These are phyloP conservation scores for Brachionus paranguensis DNA, from an alignment of 1,140 invertebrate genomes.

Conservation along the genomic window DNA sequence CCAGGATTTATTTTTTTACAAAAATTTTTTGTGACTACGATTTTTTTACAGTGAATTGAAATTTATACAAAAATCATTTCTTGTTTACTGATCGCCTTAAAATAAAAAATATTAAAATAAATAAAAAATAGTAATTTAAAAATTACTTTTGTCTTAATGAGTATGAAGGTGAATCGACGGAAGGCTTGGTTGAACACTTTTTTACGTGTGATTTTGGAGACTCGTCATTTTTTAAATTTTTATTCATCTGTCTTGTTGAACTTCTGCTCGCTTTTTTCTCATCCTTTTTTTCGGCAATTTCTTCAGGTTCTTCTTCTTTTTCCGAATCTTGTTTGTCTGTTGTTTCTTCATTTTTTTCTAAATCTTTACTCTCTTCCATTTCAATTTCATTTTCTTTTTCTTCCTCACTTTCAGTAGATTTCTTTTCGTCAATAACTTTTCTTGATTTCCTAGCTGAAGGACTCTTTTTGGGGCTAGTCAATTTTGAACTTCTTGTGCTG, in stretches of 20 bases:
- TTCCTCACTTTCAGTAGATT: not conserved
- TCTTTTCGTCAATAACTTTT: not conserved
- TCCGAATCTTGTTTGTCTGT: not conserved
- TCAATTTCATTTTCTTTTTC: not conserved
- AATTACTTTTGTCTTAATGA: slow-evolving; percentile 24
- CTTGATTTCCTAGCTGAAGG: not conserved
- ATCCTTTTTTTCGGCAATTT: not conserved
- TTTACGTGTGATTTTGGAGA: not conserved
- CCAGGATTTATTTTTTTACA: not conserved
- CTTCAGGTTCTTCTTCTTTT: not conserved
- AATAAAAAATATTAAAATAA: not conserved
- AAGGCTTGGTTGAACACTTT: not conserved
- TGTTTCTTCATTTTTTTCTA: not conserved
- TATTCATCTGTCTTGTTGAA: not conserved
- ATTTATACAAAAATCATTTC: not conserved
- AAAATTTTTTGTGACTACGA: not conserved
- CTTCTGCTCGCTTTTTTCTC: not conserved
- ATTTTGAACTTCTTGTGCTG: not conserved
- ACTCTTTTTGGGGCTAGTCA: not conserved
- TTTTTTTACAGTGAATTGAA: not conserved
- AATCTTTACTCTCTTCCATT: not conserved
- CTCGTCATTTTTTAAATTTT: not conserved
- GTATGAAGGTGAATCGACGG: not conserved
- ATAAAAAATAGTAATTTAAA: not conserved
- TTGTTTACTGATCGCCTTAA: not conserved